phyloP scores from a whole-genome alignment of 2,113 vertebrate species.

The Numida meleagris region DNA sequence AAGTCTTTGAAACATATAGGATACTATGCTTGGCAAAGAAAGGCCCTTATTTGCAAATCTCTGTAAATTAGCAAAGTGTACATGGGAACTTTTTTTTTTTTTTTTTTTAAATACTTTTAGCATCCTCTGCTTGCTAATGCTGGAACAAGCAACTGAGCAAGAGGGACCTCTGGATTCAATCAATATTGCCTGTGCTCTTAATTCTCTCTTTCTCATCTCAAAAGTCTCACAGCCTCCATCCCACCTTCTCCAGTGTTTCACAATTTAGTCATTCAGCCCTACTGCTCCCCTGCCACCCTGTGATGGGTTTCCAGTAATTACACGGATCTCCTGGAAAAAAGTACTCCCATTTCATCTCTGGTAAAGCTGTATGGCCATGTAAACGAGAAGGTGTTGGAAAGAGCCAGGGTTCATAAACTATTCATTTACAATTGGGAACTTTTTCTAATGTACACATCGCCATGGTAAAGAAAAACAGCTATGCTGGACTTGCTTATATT shows the following conservation, averaged over 20 bases:
- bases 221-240: neutral
- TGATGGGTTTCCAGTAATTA: slow-evolving; percentile 12
- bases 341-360: neutral
- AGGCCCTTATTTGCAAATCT: neutral
- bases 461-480: slow-evolving; percentile 1
- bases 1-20: neutral
- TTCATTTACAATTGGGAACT: neutral
- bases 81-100: neutral
- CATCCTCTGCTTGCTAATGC: neutral
- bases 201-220: neutral
- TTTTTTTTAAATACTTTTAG: neutral
- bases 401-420: neutral
- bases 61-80: neutral
- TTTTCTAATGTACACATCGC: neutral
- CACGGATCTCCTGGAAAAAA: neutral
- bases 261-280: neutral
- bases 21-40: neutral
- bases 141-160: neutral
- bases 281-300: neutral
- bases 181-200: neutral
- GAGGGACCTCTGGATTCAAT: neutral
- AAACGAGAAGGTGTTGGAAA: neutral
- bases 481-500: neutral
- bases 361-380: neutral
- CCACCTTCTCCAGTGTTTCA: neutral